Percentiles rank a stretch among this genome's conserved stretches.
These are phyloP conservation scores for Ascidia mentula DNA, from an alignment of 23 tunicate genomes.

Conservation along the genomic window DNA sequence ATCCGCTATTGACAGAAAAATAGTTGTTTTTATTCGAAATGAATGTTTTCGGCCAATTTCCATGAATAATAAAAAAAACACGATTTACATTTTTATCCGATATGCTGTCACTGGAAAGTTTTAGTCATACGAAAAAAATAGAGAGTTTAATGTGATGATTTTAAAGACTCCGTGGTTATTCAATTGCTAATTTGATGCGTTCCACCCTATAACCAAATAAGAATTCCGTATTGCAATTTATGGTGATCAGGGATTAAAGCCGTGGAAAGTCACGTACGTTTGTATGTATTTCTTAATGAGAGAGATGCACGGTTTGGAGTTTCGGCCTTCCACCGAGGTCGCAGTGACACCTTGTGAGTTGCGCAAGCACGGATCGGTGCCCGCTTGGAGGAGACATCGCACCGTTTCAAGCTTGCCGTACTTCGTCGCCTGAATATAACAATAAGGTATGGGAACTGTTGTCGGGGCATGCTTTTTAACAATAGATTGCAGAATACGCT, in stretches of 20 bases:
- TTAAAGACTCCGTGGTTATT: no score
- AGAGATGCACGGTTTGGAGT: slow-evolving; percentile 4
- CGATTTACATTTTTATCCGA: neutral
- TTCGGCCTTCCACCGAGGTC: slow-evolving; percentile 8
- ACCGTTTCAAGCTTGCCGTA: slow-evolving; percentile 30
- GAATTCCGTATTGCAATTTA: no score
- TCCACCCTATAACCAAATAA: no score
- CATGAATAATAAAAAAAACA: neutral
- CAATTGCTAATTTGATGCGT: no score
- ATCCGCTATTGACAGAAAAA: neutral
- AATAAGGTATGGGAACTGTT: no score
- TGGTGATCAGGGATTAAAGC: no score
- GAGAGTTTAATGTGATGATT: neutral
- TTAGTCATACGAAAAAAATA: neutral
- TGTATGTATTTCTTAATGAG: slow-evolving; percentile 22
- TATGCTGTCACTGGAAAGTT: neutral
- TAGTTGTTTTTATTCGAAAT: neutral
- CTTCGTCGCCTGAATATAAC: slow-evolving; percentile 51
- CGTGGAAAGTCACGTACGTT: neutral
- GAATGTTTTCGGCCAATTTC: neutral
- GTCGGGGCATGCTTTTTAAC: no score
- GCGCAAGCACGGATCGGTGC: slow-evolving; percentile 60
- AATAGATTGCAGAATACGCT: no score
- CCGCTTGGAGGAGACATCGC: slow-evolving; percentile 40
- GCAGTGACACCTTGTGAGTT: slow-evolving; percentile 34